phyloP scores from a whole-genome alignment of 1,140 invertebrate genomes.

The Neodiprion lecontei region DNA sequence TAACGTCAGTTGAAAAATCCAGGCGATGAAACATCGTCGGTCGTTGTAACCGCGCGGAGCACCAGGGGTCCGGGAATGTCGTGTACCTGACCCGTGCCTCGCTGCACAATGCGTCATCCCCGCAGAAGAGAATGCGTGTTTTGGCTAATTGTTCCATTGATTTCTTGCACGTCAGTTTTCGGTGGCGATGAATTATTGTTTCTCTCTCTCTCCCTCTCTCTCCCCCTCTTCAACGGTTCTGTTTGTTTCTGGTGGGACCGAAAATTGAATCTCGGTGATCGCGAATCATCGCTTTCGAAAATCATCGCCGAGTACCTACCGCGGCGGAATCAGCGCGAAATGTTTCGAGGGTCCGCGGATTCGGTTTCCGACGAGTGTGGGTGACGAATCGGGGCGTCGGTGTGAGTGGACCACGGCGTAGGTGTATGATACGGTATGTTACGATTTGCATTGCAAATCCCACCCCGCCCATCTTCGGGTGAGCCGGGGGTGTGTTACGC shows the following conservation, averaged over 20 bases:
- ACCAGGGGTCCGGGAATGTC: not conserved
- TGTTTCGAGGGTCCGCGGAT: not conserved
- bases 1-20: conserved; percentile 17
- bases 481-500: conserved; percentile 31
- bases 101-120: not conserved
- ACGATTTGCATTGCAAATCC: conserved; percentile 53
- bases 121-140: not conserved
- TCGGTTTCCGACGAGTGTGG: not conserved
- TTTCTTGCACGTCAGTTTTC: not conserved
- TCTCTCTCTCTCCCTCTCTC: conserved; percentile 26
- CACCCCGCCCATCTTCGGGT: conserved; percentile 39
- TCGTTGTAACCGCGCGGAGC: not conserved
- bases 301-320: not conserved
- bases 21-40: not conserved
- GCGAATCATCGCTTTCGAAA: not conserved
- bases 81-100: not conserved
- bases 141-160: not conserved
- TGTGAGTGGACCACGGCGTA: conserved; percentile 26
- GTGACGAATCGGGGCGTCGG: not conserved
- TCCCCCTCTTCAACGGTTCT: not conserved
- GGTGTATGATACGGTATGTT: conserved; percentile 46
- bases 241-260: not conserved
- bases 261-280: not conserved
- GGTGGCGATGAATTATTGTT: not conserved
- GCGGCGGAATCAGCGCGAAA: too few relatives aligned